phyloP scores from a whole-genome alignment of 2,888 invertebrate species.

The Agriopis leucophaearia region DNA sequence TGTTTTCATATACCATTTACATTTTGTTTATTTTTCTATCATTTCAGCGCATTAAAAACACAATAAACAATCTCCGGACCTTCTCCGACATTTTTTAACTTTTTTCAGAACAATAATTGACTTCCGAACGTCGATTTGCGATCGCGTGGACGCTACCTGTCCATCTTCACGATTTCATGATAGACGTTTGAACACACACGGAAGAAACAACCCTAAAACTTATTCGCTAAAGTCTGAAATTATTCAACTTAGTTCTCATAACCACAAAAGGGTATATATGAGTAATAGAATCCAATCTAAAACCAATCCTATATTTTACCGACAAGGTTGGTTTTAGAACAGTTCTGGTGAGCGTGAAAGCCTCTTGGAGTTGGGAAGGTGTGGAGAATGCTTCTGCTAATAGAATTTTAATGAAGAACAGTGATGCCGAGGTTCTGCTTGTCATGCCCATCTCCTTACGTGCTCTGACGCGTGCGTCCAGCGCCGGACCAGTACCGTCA shows the following conservation, averaged over 20 bases:
- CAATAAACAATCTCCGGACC: conserved; percentile 52
- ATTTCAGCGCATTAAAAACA: conserved; percentile 41
- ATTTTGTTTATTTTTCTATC: conserved; percentile 6
- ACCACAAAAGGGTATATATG: conserved; percentile 30
- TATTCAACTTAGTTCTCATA: background rate
- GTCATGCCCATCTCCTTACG: conserved; percentile 84
- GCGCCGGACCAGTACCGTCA: conserved; percentile 53
- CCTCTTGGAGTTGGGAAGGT: conserved; percentile 41
- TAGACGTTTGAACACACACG: conserved; percentile 48
- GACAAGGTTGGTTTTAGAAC: conserved; percentile 48
- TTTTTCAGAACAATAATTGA: conserved; percentile 64
- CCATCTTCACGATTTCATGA: conserved; percentile 65
- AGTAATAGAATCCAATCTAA: conserved; percentile 17
- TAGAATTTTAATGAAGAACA: conserved; percentile 87
- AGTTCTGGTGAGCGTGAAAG: conserved; percentile 29
- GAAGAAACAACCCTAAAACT: conserved; percentile 50
- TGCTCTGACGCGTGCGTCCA: conserved; percentile 71
- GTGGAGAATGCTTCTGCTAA: conserved; percentile 84
- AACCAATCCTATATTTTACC: background rate
- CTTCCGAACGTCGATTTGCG: conserved; percentile 72
- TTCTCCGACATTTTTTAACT: conserved; percentile 51
- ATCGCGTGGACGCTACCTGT: conserved; percentile 66
- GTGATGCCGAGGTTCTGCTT: conserved; percentile 80
- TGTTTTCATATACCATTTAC: background rate
- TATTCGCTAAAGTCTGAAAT: conserved; percentile 14